Evolutionary conservation across 2,797 vertebrate species (phyloP).

Genomic region (Paguma larvata): DNA sequence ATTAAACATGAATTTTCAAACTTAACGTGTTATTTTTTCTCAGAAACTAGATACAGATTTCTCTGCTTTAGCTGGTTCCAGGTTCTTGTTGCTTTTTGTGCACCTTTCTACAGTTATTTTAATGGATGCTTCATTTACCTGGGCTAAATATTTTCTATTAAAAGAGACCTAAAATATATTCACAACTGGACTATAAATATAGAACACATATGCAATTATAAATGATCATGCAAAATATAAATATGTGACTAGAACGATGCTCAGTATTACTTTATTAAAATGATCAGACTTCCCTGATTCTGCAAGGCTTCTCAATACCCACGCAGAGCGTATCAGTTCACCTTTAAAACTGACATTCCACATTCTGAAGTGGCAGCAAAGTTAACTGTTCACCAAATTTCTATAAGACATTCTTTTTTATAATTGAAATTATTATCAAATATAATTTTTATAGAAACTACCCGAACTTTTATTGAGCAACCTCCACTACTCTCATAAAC

Average conservation of each 20-base stretch:
- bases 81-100: neutral
- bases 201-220: neutral
- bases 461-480: neutral
- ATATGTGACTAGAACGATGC: neutral
- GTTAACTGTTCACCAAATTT: neutral
- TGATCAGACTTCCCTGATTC: neutral
- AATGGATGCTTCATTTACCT: conserved; percentile 9
- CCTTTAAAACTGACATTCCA: neutral
- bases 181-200: neutral
- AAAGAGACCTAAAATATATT: neutral
- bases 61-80: neutral
- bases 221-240: neutral
- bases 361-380: neutral
- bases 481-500: neutral
- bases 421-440: neutral
- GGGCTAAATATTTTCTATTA: neutral
- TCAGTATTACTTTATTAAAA: conserved; percentile 2
- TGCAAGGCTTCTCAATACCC: neutral
- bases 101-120: neutral
- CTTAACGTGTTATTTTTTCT: neutral
- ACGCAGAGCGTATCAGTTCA: neutral
- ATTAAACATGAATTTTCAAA: neutral
- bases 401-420: neutral
- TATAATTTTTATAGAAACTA: neutral
- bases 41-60: conserved; percentile 36